Base-by-base conservation (phyloP, 2,888 invertebrate genomes). In the Caenorhabditis doughertyi region DNA sequence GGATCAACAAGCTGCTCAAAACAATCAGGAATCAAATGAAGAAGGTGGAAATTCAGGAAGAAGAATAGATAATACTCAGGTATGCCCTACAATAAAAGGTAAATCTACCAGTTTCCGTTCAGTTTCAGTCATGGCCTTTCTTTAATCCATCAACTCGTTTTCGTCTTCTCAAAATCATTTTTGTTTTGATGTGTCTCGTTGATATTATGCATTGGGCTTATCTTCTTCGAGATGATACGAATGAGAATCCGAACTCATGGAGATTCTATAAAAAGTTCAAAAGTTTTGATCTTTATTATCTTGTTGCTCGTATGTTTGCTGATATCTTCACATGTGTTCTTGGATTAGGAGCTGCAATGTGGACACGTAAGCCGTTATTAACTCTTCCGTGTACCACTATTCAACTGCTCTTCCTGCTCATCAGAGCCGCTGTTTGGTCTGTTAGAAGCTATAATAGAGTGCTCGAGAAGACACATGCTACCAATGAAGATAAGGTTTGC, bases 171-270 rank as follows among this genome's bases (percentile, higher is more conserved):
- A 81, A 88, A 68, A 79, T 81, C 7, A 47, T 85, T 11, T 89
- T 89, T 74, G 79, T 84, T 4, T 27, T 84, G 35, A 79, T 88
- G 60, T 89, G 89, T 71, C 64, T 89, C 7, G 81, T 87, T 5
- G 89, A 88, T 56, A 85, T 88, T 11, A 81, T 87, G 55, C 89
- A 89, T 62, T 89, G 89, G 89, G 89, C 87, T 2, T 88, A 88
- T 79, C 80, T 89, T 25, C 70, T 89, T 42, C 80, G 88, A 23
- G 88, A 88, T 32, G 88, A 88, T 67, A 84, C 83, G 0, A 73
- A 68, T 13, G 70, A 76, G 13, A 84, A 86, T 53, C 86, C 85
- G 0, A 88, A 88, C 51, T 84, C 85, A n/a, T 88, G 88, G 88
- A 71, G 84, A 70, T 88, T 87, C 60, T 88, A 88, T 67, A 85